Base-by-base conservation (phyloP, 2,888 invertebrate genomes). In the Stratiomys singularior region DNA sequence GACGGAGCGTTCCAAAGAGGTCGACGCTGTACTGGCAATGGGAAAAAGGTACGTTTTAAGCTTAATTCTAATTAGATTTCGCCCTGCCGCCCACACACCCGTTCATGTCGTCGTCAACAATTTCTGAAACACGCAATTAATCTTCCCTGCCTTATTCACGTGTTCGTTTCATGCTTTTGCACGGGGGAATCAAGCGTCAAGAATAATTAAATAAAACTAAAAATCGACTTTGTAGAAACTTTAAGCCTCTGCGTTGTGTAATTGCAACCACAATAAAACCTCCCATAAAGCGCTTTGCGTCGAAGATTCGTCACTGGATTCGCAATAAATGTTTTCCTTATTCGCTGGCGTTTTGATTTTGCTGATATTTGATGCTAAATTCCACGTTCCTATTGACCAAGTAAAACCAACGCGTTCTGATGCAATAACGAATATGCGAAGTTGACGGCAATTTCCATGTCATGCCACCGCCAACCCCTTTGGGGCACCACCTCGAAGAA, bases 91-190 rank as follows among this genome's bases (percentile, higher is more conserved):
- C 46, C 69, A 47, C 69, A 30, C 44, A 23, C 44, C 15, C 25
- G 9, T 21, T n/a, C n/a, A n/a, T 25, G 25, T 47, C 27, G 47
- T 47, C 23, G 69, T 46, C 18, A 69, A 37, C 37, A 37, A 69
- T 47, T 60, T 60, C 3, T 46, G 25, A 47, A 25, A 25, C 47
- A 46, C 69, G 69, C 47, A 69, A 69, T 69, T 69, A 47, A 66
- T 47, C 28, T n/a, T 64, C 64, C 28, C 46, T 13, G 1, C 21
- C 7, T 47, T 25, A 74, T 23, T 74, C 74, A 74, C 74, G 74
- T 74, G 74, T 74, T 44, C 9, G 44, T 7, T 58, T 21, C 74
- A 74, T 74, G 58, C 37, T 21, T 74, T 74, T 58, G 4, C 37
- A 9, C 52, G 44, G 1, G 18, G 9, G 11, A 37, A 13, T 37